phyloP scores from a whole-genome alignment of 2,888 invertebrate genomes.

The Nomada flava region DNA sequence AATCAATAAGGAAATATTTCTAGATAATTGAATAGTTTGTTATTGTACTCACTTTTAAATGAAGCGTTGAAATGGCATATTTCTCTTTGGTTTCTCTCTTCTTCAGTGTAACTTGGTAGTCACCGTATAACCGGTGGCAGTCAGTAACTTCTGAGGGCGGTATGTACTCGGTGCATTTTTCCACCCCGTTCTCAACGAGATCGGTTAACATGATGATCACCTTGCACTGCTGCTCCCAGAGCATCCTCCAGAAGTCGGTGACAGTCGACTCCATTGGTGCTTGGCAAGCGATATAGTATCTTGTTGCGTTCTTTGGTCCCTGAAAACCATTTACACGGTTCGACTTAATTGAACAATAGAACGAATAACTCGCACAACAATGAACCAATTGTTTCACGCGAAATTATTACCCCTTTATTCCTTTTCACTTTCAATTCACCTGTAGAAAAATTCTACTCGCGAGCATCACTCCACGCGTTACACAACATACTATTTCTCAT shows the following conservation, averaged over 20 bases:
- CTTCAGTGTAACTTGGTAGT: slow-evolving; percentile 94
- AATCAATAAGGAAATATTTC: not conserved
- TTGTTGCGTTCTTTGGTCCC: slow-evolving; percentile 93
- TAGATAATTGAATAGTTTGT: not conserved
- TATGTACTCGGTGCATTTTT: slow-evolving; percentile 95
- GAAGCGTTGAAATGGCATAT: slow-evolving; percentile 94
- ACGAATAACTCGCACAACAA: not conserved
- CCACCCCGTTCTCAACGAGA: slow-evolving; percentile 94
- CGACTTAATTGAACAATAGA: not conserved
- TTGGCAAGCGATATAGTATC: slow-evolving; percentile 96
- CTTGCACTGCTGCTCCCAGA: slow-evolving; percentile 96
- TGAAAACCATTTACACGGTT: slow-evolving; percentile 81
- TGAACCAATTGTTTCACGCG: not conserved
- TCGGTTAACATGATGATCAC: slow-evolving; percentile 96
- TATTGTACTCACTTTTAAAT: slow-evolving; percentile 87
- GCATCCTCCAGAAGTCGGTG: slow-evolving; percentile 97
- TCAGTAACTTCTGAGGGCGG: slow-evolving; percentile 97
- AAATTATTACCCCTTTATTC: not conserved
- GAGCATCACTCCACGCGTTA: too few species aligned
- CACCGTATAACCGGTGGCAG: slow-evolving; percentile 93
- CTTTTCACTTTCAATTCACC: too few species aligned
- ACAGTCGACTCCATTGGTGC: slow-evolving; percentile 94
- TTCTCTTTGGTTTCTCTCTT: slow-evolving; percentile 95
- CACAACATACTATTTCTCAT: too few species aligned
- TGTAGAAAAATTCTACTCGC: too few species aligned